Base-by-base conservation (phyloP, 2,888 invertebrate species). In the Cordilura impudica region DNA sequence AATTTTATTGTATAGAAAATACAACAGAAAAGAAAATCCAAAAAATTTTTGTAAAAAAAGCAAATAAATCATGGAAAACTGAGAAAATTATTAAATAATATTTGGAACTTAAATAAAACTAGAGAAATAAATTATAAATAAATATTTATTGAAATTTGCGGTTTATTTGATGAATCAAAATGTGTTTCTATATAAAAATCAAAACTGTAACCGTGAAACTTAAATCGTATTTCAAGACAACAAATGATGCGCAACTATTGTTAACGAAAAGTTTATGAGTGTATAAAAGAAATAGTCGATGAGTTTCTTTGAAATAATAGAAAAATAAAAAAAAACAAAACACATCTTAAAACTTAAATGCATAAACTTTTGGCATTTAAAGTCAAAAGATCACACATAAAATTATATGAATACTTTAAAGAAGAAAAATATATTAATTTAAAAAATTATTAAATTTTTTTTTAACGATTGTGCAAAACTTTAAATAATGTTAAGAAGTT, bases 271-370 rank as follows among this genome's bases (percentile, higher is more conserved):
- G 8, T 35, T 1, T 19, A 10, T 14, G 29, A 39, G 14, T n/a
- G 14, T 10, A 23, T 3, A n/a, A 16, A 23, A 47, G 26, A 18
- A 1, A 49, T 39, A 14, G 14, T 8, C 4, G 23, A 23, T 51
- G 23, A 23, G 6, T 1, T 51, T 23, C 12, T 35, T 14, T 51
- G 21, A 45, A 16, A 26, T 6, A 31, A 31, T 23, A 47, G 21
- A 43, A 60, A 60, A 10, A n/a, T 29, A 10, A 10, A 35, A 14
- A 14, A 43, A 39, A 8, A 45, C 18, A 10, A 54, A 21, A 45
- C n/a, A 49, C 35, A 66, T 18, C 12, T 73, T 54, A 74, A 74
- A 78, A 72, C 63, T 51, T 56, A 78, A 75, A 71, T 56, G 56
- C 56, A 35, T 35, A 49, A 58, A 61, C 70, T 67, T 75, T 71